phyloP scores from a whole-genome alignment of 2,797 vertebrate species.

The Cyclura pinguis region DNA sequence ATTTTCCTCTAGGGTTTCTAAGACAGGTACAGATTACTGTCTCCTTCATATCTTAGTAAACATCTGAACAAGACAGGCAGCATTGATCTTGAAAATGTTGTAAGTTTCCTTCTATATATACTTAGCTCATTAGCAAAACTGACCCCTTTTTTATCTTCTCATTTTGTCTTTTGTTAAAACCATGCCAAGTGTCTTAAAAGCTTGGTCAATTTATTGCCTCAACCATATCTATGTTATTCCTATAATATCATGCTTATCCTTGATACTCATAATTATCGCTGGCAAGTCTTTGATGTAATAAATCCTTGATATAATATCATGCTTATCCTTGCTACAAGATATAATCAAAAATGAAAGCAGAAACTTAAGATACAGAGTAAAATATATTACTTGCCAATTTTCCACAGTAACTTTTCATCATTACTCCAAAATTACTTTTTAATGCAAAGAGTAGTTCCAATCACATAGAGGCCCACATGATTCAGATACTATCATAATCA shows the following conservation, averaged over 20 bases:
- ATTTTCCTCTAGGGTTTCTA: no score
- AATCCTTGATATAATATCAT: constrained; percentile 84
- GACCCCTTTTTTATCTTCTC: constrained; percentile 44
- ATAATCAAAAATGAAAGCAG: constrained; percentile 90
- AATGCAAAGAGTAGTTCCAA: constrained; percentile 99
- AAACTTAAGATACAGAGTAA: constrained; percentile 93
- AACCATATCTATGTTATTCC: constrained; percentile 71
- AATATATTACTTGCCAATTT: constrained; percentile 99
- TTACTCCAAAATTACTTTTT: constrained; percentile 99
- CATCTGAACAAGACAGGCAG: neutral
- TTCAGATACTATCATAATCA: constrained; percentile 99
- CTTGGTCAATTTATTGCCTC: constrained; percentile 73
- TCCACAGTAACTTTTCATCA: constrained; percentile 99
- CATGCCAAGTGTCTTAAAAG: constrained; percentile 70
- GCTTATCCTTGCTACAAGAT: constrained; percentile 83
- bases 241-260: constrained; percentile 76
- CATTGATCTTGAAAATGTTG: constrained; percentile 52
- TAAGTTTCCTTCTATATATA: constrained; percentile 51
- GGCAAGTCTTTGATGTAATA: constrained; percentile 84
- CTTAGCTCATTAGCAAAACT: constrained; percentile 64
- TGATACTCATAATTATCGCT: constrained; percentile 76
- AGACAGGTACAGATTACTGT: neutral
- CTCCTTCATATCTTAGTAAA: neutral
- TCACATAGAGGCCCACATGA: constrained; percentile 99
- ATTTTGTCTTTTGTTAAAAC: constrained; percentile 58